phyloP scores from a whole-genome alignment of 2,113 vertebrate species.

The Epinephelus moara region DNA sequence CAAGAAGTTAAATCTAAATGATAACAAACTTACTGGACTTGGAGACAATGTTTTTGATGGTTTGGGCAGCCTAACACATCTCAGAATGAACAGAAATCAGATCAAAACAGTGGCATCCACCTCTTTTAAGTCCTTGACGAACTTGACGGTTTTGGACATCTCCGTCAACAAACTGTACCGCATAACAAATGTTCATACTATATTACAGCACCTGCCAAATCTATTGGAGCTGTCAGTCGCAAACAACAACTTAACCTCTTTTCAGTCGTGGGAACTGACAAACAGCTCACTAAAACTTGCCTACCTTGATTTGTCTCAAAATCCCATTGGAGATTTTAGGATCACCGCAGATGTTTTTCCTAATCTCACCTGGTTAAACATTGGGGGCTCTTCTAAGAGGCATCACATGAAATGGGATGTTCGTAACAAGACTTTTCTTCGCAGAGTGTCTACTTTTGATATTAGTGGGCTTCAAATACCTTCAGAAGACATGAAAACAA shows the following conservation, averaged over 20 bases:
- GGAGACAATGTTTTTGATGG: slow-evolving; percentile 62
- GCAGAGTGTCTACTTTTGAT: slow-evolving; percentile 70
- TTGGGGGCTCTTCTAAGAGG: slow-evolving; percentile 50
- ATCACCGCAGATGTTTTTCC: slow-evolving; percentile 76
- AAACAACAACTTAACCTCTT: slow-evolving; percentile 18
- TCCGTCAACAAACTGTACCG: slow-evolving; percentile 57
- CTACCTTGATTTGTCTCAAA: slow-evolving; percentile 69
- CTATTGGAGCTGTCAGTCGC: slow-evolving; percentile 43
- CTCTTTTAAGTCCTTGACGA: slow-evolving; percentile 63
- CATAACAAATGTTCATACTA: slow-evolving; percentile 15
- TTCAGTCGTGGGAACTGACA: slow-evolving; percentile 60
- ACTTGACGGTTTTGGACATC: slow-evolving; percentile 68
- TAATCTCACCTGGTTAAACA: slow-evolving; percentile 67
- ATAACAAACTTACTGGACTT: slow-evolving; percentile 62
- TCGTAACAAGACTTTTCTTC: slow-evolving; percentile 63
- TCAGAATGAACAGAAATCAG: slow-evolving; percentile 51
- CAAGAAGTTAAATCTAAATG: slow-evolving; percentile 64
- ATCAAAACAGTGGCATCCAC: slow-evolving; percentile 50
- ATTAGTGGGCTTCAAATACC: slow-evolving; percentile 66
- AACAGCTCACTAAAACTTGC: slow-evolving; percentile 50
- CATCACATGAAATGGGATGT: slow-evolving; percentile 64
- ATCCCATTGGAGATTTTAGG: slow-evolving; percentile 61
- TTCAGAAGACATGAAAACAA: slow-evolving; percentile 28
- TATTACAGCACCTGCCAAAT: slow-evolving; percentile 66
- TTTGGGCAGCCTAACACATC: slow-evolving; percentile 65